phyloP scores from a whole-genome alignment of 92 coral and sea anemone genomes.

The Zoanthus gigantus region DNA sequence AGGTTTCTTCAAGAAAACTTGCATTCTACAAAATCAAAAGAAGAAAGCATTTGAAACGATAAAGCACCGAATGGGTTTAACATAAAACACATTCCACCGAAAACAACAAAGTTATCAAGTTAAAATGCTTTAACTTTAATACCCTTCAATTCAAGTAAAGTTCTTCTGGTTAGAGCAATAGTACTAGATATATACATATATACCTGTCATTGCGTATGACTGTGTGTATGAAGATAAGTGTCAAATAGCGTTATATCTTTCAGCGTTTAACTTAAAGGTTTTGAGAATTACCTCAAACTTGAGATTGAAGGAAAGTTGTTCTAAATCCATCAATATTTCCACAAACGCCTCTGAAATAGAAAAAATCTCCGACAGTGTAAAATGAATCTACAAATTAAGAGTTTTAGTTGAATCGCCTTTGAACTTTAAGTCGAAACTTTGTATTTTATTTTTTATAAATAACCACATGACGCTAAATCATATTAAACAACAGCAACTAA shows the following conservation, averaged over 20 bases:
- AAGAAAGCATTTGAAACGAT: not conserved
- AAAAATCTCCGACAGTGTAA: not conserved
- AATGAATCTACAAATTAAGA: not conserved
- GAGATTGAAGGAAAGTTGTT: constrained; percentile 65
- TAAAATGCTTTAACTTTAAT: no score
- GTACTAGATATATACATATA: no score
- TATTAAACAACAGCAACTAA: not conserved
- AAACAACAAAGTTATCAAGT: no score
- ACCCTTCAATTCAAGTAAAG: no score
- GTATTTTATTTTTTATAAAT: no score
- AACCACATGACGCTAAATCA: no score
- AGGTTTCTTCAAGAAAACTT: constrained; percentile 84
- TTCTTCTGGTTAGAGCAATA: no score
- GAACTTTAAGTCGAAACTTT: no score
- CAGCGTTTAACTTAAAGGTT: not conserved
- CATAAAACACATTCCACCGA: no score
- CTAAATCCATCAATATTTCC: constrained; percentile 68
- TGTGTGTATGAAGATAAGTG: no score
- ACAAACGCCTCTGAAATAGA: constrained; percentile 64
- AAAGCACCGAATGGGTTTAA: not conserved
- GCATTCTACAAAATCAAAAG: constrained; percentile 57
- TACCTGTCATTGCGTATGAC: no score
- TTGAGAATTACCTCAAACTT: constrained; percentile 72
- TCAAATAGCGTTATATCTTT: no score
- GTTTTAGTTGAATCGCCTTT: not conserved